Conservation (phyloP, 1,140 invertebrate genomes). For the Lethocerus indicus region DNA sequence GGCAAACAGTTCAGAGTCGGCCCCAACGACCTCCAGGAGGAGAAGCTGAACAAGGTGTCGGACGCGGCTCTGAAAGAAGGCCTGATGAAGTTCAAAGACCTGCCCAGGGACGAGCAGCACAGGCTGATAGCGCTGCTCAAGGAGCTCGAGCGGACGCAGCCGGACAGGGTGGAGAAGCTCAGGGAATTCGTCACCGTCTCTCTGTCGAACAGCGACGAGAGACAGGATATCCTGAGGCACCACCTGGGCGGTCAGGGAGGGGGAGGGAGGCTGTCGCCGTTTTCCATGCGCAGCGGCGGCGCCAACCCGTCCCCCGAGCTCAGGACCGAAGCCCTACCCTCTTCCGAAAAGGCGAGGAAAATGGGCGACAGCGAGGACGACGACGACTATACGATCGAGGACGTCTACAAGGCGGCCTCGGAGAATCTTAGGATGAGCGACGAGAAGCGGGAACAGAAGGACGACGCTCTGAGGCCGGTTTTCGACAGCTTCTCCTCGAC, state of each 20-base stretch:
- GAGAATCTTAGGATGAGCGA: constrained; percentile 36
- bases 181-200: constrained; percentile 43
- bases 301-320: constrained; percentile 27
- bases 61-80: constrained; percentile 56
- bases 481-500: too few relatives aligned
- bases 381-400: constrained; percentile 49
- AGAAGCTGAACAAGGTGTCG: constrained; percentile 35
- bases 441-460: too few relatives aligned
- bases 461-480: too few relatives aligned
- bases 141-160: constrained; percentile 52
- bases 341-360: constrained; percentile 20
- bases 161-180: constrained; percentile 48
- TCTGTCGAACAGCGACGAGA: constrained; percentile 3
- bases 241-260: constrained; percentile 13
- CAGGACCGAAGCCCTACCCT: constrained; percentile 24
- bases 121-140: constrained; percentile 59
- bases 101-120: constrained; percentile 58
- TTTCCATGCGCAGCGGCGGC: constrained; percentile 24
- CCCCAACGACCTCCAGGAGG: background rate
- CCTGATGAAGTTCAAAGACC: constrained; percentile 59
- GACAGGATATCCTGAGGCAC: constrained; percentile 2
- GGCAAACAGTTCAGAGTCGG: constrained; percentile 1
- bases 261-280: constrained; percentile 27
- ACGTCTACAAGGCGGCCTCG: constrained; percentile 42
- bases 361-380: constrained; percentile 31